Percentiles rank a stretch among this genome's conserved stretches.
Conservation (phyloP, 2,113 vertebrate species). For the Nothoprocta perdicaria region DNA sequence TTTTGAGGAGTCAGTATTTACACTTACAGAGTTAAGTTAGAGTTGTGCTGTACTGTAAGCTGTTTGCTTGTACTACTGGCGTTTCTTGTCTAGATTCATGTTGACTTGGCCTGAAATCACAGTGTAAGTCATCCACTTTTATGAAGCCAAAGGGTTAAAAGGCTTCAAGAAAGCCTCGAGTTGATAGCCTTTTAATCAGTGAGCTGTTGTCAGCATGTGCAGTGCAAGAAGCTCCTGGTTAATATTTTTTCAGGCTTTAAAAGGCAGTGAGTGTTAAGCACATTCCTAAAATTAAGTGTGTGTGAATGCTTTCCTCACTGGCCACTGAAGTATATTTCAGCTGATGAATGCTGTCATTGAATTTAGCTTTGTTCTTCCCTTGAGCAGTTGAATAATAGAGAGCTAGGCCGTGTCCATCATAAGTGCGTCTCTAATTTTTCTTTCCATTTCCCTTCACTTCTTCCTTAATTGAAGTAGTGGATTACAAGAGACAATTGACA, state of each 20-base stretch:
- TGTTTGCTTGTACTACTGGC: conserved; percentile 9
- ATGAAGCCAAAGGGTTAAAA: background rate
- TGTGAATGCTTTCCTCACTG: background rate
- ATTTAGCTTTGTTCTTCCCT: background rate
- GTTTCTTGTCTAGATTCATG: background rate
- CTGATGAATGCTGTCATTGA: background rate
- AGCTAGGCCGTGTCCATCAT: background rate
- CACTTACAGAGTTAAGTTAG: background rate
- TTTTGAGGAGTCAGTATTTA: background rate
- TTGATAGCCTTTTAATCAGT: background rate
- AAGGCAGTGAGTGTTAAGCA: conserved; percentile 1
- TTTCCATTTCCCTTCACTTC: background rate
- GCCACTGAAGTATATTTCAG: conserved; percentile 16
- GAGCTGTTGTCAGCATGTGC: background rate
- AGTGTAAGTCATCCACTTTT: background rate
- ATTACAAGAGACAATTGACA: conserved; percentile 18
- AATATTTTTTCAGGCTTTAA: conserved; percentile 20
- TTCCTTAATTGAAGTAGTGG: conserved; percentile 20
- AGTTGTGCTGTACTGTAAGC: background rate
- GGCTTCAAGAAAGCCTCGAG: background rate
- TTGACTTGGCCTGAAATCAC: background rate
- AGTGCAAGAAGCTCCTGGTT: background rate
- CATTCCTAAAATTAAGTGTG: conserved; percentile 1
- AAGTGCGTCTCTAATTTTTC: background rate
- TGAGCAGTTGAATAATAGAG: background rate